Percentiles rank a stretch among this genome's conserved stretches.
These are phyloP conservation scores for Alviniconcha marisindica DNA, from an alignment of 1,140 invertebrate genomes.

Conservation along the genomic window DNA sequence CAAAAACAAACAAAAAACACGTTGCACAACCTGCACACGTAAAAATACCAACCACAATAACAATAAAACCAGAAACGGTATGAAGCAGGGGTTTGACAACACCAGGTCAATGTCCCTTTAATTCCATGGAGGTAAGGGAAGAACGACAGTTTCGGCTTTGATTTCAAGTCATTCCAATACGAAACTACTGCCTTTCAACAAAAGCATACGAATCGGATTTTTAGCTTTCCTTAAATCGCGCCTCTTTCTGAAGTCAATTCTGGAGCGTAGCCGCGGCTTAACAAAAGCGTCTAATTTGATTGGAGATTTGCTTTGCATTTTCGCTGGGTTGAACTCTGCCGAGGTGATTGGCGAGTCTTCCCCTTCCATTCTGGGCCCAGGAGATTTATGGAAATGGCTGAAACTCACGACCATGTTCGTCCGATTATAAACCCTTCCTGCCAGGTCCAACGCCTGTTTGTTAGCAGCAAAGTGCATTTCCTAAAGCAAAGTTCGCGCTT, in stretches of 20 bases:
- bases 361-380: neutral
- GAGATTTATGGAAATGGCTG: conserved; percentile 28
- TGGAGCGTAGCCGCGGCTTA: neutral
- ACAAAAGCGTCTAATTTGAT: conserved; percentile 8
- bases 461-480: conserved; percentile 31
- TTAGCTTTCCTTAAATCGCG: too few relatives aligned
- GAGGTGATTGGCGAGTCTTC: neutral
- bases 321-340: neutral
- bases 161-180: too few relatives aligned
- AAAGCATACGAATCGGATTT: too few relatives aligned
- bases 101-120: too few relatives aligned
- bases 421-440: conserved; percentile 20
- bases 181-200: too few relatives aligned
- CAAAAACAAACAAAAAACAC: too few relatives aligned
- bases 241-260: neutral
- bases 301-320: conserved; percentile 6
- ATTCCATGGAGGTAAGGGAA: too few relatives aligned
- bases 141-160: too few relatives aligned
- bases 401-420: neutral
- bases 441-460: neutral
- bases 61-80: too few relatives aligned
- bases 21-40: too few relatives aligned
- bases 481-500: conserved; percentile 31
- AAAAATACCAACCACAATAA: too few relatives aligned
- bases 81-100: too few relatives aligned